A percentile compares a stretch with the other conserved stretches of the same genome.
Conservation (phyloP, 2,888 invertebrate species). For the Latrodectus hesperus region DNA sequence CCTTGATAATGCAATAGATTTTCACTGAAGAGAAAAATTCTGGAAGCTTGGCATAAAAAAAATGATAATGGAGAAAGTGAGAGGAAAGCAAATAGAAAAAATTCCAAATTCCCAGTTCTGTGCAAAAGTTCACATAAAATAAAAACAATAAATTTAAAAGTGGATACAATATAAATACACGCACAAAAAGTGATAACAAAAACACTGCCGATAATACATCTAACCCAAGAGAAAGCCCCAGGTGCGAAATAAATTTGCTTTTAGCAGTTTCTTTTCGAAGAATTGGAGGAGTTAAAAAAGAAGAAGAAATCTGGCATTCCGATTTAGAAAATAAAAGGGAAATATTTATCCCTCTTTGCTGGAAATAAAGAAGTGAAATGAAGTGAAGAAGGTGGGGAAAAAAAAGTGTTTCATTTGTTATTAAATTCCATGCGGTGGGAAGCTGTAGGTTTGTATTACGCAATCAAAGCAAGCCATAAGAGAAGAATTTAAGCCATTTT, state of each 20-base stretch:
- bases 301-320: conserved; percentile 37
- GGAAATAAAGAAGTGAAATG: neutral
- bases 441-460: no score
- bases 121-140: neutral
- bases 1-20: no score
- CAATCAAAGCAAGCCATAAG: no score
- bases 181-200: conserved; percentile 36
- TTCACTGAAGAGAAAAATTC: no score
- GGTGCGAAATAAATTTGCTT: conserved; percentile 29
- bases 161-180: conserved; percentile 3
- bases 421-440: no score
- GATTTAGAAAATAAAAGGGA: conserved; percentile 11
- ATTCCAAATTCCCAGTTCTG: no score
- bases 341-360: no score
- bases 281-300: neutral
- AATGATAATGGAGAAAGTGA: no score
- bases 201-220: conserved; percentile 54
- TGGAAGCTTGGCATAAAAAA: no score
- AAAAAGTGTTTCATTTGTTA: conserved; percentile 5
- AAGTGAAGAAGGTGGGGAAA: conserved; percentile 29
- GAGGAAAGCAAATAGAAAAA: no score
- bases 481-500: no score
- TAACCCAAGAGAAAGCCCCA: conserved; percentile 23
- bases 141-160: conserved; percentile 50
- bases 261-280: conserved; percentile 15